phyloP scores from a whole-genome alignment of 2,797 vertebrate species.

The Chloroceryle amazona region DNA sequence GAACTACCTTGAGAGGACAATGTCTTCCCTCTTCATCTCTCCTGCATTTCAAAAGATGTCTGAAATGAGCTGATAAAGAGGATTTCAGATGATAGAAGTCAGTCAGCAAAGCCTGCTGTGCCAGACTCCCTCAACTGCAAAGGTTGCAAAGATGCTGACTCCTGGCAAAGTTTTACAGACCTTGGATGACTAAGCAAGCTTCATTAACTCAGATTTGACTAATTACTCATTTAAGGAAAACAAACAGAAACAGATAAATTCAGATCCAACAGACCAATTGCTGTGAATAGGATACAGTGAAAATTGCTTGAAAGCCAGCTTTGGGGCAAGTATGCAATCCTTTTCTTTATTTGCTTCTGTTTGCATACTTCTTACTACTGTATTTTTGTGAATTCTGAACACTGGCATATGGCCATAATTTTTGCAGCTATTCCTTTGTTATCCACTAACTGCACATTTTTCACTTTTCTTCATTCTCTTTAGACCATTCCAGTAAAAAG shows the following conservation, averaged over 20 bases:
- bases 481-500: background rate
- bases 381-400: background rate
- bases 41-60: background rate
- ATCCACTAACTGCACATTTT: background rate
- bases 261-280: conserved; percentile 12
- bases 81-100: conserved; percentile 28
- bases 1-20: conserved; percentile 42
- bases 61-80: conserved; percentile 60
- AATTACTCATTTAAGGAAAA: conserved; percentile 56
- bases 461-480: background rate
- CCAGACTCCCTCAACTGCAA: background rate
- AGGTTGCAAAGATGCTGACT: conserved; percentile 55
- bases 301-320: background rate
- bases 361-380: background rate
- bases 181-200: conserved; percentile 57
- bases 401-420: background rate
- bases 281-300: background rate
- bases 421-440: background rate
- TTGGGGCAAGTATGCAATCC: background rate
- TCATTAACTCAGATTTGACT: conserved; percentile 65
- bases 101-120: background rate
- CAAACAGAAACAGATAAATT: conserved; percentile 55
- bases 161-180: conserved; percentile 46
- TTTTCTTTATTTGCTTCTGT: background rate
- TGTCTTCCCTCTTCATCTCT: conserved; percentile 52